Evolutionary conservation across 2,888 invertebrate genomes (phyloP), one percentile per base, ranked within the genome.

Genomic region (Mamestra brassicae): DNA sequence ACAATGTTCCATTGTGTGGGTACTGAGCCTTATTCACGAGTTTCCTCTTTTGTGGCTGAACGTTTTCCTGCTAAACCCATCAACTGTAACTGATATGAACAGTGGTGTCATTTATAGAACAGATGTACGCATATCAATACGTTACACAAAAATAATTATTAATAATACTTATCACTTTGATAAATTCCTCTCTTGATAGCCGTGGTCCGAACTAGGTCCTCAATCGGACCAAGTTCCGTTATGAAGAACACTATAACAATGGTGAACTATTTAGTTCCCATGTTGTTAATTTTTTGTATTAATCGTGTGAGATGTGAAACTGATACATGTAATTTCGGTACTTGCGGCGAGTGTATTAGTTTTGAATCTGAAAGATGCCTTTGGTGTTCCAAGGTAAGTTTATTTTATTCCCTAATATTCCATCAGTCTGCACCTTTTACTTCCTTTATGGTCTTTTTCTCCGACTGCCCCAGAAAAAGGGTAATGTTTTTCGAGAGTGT

Each of bases 381-480:
- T 34, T 95, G 95, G 95, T 95, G 95, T 82, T 78, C 89, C 3
- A 84, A 90, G 72, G 95, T 94, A 87, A 84, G 77, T 65, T 63
- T 6, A 13, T 55, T 26, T 15, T 11, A 15, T 34, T 61, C 11
- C n/a, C 4, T 42, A 60, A 10, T 4, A 26, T 26, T 26, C 26
- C 26, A 26, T 26, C 26, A 26, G 26, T 26, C 26, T 26, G 26
- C 26, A 26, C 26, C 26, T 26, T 26, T 26, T 26, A 26, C 1
- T 26, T 26, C 26, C 26, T 26, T 26, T 26, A 26, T 26, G 26
- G 26, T 26, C 26, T 26, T 26, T 26, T 26, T 26, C 26, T 26
- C 26, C 26, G 26, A 26, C 26, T 26, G 26, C 26, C 26, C 26
- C 26, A 26, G 26, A 26, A 26, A 26, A 26, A 26, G 26, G 26